These are phyloP conservation scores for Tetanocera ferruginea DNA, from an alignment of 2,888 invertebrate genomes.

Conservation along the genomic window DNA sequence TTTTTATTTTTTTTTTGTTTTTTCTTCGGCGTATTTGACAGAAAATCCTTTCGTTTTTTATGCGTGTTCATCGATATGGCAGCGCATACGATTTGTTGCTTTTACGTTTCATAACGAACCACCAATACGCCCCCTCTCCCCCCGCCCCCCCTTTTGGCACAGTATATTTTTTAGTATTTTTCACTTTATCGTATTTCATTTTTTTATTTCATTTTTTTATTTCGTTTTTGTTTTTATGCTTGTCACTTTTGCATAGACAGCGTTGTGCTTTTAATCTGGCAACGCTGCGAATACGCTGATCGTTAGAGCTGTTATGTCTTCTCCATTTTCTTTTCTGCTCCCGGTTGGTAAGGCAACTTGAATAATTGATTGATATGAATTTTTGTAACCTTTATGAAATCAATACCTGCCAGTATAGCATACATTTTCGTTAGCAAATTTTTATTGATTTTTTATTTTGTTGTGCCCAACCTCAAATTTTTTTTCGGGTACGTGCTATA, in stretches of 20 bases:
- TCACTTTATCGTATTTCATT: not conserved
- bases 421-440: not conserved
- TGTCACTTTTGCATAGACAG: not conserved
- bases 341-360: constrained; percentile 24
- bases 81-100: not conserved
- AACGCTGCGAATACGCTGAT: constrained; percentile 9
- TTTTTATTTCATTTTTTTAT: not conserved
- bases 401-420: not conserved
- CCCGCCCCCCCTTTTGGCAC: not conserved
- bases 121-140: no score
- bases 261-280: not conserved
- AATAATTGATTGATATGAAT: constrained; percentile 37
- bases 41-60: not conserved
- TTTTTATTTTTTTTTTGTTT: not conserved
- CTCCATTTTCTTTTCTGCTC: not conserved
- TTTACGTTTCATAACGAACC: not conserved
- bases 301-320: not conserved
- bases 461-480: not conserved
- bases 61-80: not conserved
- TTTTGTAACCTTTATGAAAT: constrained; percentile 25
- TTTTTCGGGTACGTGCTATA: not conserved
- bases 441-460: constrained; percentile 8
- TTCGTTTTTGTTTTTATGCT: not conserved
- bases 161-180: not conserved
- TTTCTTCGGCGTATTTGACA: not conserved